These are phyloP conservation scores for Macrophya annulata DNA, from an alignment of 2,888 invertebrate genomes.

Conservation along the genomic window DNA sequence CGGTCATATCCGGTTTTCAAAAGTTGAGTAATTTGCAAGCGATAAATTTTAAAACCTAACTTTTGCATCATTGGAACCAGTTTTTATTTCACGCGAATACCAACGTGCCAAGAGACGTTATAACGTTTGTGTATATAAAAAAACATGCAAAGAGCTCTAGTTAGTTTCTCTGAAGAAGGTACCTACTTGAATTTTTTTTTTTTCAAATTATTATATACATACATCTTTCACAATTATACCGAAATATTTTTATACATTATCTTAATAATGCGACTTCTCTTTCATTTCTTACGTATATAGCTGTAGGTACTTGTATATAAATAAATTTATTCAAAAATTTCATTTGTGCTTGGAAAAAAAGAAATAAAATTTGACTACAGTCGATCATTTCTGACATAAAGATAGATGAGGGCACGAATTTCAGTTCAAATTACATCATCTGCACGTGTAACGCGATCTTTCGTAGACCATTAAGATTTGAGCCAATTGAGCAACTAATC, in stretches of 20 bases:
- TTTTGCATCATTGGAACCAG: slow-evolving; percentile 46
- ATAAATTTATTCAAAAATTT: background rate
- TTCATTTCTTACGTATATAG: background rate
- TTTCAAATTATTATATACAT: background rate
- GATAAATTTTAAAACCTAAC: slow-evolving; percentile 30
- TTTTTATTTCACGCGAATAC: slow-evolving; percentile 25
- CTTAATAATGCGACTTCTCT: background rate
- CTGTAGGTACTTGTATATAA: too few relatives aligned
- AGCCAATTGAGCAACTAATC: background rate
- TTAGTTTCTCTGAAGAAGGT: slow-evolving; percentile 17
- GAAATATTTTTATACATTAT: background rate
- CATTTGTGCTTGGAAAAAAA: background rate
- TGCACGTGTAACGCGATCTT: background rate
- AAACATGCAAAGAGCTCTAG: background rate
- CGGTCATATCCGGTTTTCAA: slow-evolving; percentile 41
- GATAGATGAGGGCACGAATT: background rate
- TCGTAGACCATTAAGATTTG: background rate
- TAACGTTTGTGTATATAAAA: background rate
- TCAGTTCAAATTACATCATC: background rate
- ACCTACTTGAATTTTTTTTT: background rate
- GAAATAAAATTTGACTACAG: background rate
- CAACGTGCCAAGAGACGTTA: slow-evolving; percentile 3
- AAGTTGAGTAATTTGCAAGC: slow-evolving; percentile 30
- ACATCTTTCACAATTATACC: background rate
- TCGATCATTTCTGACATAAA: background rate